A percentile compares a stretch with the other conserved stretches of the same genome.
These are phyloP conservation scores for Panthera tigris DNA, from an alignment of 2,113 vertebrate species.

Conservation along the genomic window DNA sequence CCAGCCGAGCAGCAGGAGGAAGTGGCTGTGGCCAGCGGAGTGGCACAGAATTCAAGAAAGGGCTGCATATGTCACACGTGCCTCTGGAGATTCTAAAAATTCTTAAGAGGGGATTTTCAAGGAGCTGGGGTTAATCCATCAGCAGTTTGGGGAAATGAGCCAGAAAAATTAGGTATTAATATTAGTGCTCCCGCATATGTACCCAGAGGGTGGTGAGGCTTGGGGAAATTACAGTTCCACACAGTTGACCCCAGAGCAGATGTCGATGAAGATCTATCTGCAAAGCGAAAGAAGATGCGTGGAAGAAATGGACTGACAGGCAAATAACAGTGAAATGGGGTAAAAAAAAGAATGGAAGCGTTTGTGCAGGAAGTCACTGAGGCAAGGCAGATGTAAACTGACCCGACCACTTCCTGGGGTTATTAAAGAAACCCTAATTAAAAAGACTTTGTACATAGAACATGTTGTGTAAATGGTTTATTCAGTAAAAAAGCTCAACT, in stretches of 20 bases:
- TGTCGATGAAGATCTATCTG: background rate
- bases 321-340: background rate
- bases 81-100: background rate
- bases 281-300: background rate
- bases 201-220: background rate
- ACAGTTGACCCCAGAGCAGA: background rate
- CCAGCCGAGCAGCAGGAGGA: background rate
- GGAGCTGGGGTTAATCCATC: background rate
- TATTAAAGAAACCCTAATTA: conserved; percentile 36
- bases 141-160: background rate
- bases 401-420: background rate
- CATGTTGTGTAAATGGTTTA: background rate
- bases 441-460: conserved; percentile 37
- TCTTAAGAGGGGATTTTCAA: background rate
- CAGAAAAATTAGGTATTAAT: conserved; percentile 42
- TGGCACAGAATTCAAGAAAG: background rate
- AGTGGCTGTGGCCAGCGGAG: background rate
- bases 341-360: rapidly evolving
- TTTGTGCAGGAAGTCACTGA: background rate
- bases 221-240: background rate
- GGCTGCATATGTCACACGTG: background rate
- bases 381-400: background rate
- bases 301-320: background rate
- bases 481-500: conserved; percentile 16
- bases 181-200: background rate